Base-by-base conservation (phyloP, 2,113 vertebrate species). In the Motacilla alba region DNA sequence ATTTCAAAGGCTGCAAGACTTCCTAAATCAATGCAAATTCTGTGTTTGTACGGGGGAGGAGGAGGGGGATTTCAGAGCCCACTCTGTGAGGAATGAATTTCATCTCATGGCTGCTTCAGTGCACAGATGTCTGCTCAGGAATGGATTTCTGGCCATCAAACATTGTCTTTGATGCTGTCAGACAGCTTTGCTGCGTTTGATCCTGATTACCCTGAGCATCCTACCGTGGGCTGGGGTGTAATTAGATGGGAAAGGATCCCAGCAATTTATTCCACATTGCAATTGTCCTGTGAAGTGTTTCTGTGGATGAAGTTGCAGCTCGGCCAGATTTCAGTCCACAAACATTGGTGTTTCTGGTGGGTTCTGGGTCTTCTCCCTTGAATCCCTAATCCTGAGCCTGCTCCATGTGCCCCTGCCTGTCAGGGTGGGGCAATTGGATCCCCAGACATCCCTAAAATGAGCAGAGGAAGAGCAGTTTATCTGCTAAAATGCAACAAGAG, bases 71-170 rank as follows among this genome's bases (percentile, higher is more conserved):
- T 64, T n/a, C 76, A 88, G 15, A 80, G 73, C 73, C 55, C 53
- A 18, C 63, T 87, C 83, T 46, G 73, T 44, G 83, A 87, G 68
- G 72, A 41, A 39, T 44, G 53, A 82, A 50, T 63, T 43, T 79
- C 83, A 24, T 59, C 53, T 84, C 68, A 28, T n/a, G 59, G 77
- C 88, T 66, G 83, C 56, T 47, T 90, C 85, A 58, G 60, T 35
- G 76, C 91, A 82, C 90, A 95, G 90, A 94, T 95, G 86, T 80
- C 92, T 91, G 43, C 81, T 68, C 83, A 70, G 63, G 91, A 85
- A 92, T 81, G 63, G 70, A 87, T 95, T 96, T 93, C 70, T 91
- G 90, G 75, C 76, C 92, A 87, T 83, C 93, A 94, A 91, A 94
- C 85, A 52, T 81, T 92, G 88, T 53, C 86, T 92, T 92, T 96